Percentiles rank a stretch among this genome's conserved stretches.
These are phyloP conservation scores for Nyleta sp. DNA, from an alignment of 2,888 invertebrate genomes.

Conservation along the genomic window DNA sequence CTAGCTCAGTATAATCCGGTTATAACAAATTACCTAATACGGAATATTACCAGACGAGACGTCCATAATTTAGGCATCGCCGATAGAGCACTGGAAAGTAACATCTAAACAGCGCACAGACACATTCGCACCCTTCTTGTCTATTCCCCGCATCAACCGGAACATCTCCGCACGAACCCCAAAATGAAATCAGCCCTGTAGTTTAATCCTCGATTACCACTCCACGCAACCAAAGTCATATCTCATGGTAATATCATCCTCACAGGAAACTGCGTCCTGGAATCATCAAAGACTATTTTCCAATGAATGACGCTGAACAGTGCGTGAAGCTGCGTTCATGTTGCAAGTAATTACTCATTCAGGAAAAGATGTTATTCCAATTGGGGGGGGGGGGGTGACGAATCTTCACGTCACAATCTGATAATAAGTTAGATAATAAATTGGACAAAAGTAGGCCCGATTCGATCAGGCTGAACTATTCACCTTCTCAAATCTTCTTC, in stretches of 20 bases:
- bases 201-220: conserved; percentile 49
- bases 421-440: no score
- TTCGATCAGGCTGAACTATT: no score
- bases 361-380: no score
- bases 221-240: conserved; percentile 40
- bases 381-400: background rate
- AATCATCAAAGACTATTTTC: conserved; percentile 17
- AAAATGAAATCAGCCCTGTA: conserved; percentile 41
- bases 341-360: background rate
- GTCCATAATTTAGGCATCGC: conserved; percentile 23
- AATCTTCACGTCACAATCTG: no score
- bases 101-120: conserved; percentile 2
- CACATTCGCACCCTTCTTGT: background rate
- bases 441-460: no score
- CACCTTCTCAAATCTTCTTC: no score
- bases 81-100: conserved; percentile 6
- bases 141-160: conserved; percentile 4
- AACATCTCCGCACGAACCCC: conserved; percentile 24
- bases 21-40: background rate
- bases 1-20: background rate
- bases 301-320: conserved; percentile 23
- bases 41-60: background rate
- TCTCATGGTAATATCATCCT: conserved; percentile 35
- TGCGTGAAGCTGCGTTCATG: conserved; percentile 5
- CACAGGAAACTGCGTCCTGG: conserved; percentile 10